Evolutionary conservation across 2,797 vertebrate genomes (phyloP).

Genomic region (Cebuella pygmaea): DNA sequence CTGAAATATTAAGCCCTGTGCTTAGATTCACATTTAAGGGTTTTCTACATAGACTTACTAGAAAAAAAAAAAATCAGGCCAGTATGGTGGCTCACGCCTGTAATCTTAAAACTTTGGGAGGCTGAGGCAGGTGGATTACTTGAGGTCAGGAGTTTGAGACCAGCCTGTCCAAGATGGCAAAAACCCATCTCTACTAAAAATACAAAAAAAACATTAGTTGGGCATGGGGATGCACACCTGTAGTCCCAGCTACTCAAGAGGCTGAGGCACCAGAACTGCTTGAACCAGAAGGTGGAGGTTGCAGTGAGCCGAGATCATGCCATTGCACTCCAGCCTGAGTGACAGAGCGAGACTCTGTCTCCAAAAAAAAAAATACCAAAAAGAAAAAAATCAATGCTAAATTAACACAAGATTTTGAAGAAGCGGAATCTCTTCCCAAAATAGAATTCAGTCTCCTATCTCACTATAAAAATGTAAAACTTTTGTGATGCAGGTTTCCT

Average conservation of each 20-base stretch:
- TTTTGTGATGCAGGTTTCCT: neutral
- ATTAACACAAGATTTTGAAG: neutral
- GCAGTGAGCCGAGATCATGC: too few relatives aligned
- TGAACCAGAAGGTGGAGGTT: too few relatives aligned
- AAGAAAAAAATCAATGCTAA: neutral
- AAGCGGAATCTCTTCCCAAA: conserved; percentile 32
- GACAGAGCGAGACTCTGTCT: too few relatives aligned
- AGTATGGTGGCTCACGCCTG: neutral
- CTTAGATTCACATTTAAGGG: conserved; percentile 1
- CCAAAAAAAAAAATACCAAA: too few relatives aligned
- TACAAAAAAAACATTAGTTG: too few relatives aligned
- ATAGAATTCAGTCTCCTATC: neutral
- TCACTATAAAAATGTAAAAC: conserved; percentile 23
- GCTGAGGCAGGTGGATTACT: neutral
- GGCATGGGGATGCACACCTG: too few relatives aligned
- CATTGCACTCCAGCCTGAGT: too few relatives aligned
- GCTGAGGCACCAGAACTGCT: too few relatives aligned
- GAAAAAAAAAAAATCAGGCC: neutral
- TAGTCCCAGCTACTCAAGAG: too few relatives aligned
- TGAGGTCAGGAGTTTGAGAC: neutral
- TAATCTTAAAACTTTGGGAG: neutral
- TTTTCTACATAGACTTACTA: conserved; percentile 25
- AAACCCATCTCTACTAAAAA: neutral
- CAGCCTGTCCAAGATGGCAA: neutral
- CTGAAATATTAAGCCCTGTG: neutral